These are phyloP conservation scores for Origma solitaria DNA, from an alignment of 2,113 vertebrate genomes.

Conservation along the genomic window DNA sequence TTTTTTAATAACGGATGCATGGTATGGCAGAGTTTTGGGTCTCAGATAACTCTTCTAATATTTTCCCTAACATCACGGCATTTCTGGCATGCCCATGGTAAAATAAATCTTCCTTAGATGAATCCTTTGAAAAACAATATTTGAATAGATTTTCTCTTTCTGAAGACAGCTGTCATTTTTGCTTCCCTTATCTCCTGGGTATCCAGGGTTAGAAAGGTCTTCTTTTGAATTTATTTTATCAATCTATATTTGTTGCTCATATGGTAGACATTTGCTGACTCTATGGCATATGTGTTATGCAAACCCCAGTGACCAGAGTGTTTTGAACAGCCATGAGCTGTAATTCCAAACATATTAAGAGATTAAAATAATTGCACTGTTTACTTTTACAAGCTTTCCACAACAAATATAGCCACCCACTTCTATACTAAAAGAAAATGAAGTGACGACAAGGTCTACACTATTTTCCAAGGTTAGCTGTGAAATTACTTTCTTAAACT, in stretches of 20 bases:
- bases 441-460: background rate
- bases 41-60: constrained; percentile 42
- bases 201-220: constrained; percentile 57
- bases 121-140: constrained; percentile 51
- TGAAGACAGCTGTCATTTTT: constrained; percentile 67
- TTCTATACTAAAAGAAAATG: background rate
- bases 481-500: background rate
- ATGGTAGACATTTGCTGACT: constrained; percentile 40
- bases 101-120: constrained; percentile 56
- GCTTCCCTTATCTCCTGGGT: constrained; percentile 24
- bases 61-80: constrained; percentile 55
- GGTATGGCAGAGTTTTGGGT: background rate
- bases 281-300: background rate
- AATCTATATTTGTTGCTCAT: constrained; percentile 32
- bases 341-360: constrained; percentile 60
- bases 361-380: constrained; percentile 52
- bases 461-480: background rate
- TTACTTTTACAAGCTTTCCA: constrained; percentile 60
- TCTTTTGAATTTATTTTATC: constrained; percentile 57
- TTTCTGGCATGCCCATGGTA: constrained; percentile 62
- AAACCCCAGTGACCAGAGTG: background rate
- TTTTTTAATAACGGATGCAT: constrained; percentile 50
- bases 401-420: constrained; percentile 4
- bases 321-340: constrained; percentile 11
- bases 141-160: constrained; percentile 25